Evolutionary conservation across 2,888 invertebrate species (phyloP).

Genomic region (Atrina japonica): DNA sequence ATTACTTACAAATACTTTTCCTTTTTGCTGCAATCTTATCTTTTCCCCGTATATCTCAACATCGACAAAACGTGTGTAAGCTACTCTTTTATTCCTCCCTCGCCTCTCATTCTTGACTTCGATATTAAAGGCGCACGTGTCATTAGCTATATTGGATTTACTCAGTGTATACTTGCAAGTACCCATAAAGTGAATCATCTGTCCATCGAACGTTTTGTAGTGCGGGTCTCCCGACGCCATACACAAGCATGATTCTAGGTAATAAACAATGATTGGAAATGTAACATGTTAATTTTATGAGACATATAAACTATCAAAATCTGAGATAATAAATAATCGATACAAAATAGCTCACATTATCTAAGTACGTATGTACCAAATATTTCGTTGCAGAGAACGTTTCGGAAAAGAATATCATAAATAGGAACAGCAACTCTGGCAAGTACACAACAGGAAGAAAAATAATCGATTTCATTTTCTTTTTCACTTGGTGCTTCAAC

Average conservation of each 20-base stretch:
- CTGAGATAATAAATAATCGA: no score
- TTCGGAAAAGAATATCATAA: no score
- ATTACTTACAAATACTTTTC: conserved; percentile 40
- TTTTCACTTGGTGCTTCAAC: no score
- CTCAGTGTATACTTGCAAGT: conserved; percentile 75
- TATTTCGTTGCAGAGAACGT: no score
- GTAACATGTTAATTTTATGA: background rate
- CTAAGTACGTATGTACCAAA: no score
- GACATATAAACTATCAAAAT: no score
- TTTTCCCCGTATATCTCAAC: conserved; percentile 46
- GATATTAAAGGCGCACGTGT: conserved; percentile 51
- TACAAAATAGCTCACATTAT: no score
- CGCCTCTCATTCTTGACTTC: conserved; percentile 59
- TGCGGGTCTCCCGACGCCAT: conserved; percentile 74
- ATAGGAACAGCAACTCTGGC: no score
- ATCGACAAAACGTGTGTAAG: conserved; percentile 53
- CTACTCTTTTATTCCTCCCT: conserved; percentile 48
- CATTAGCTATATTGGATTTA: conserved; percentile 45
- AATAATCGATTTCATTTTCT: no score
- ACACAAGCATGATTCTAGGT: conserved; percentile 52
- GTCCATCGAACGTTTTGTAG: conserved; percentile 73
- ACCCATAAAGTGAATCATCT: conserved; percentile 67
- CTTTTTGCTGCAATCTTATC: conserved; percentile 40
- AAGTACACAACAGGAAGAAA: no score
- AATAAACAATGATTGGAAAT: background rate